phyloP scores from a whole-genome alignment of 2,888 invertebrate genomes.

The Drosophila pullipes region DNA sequence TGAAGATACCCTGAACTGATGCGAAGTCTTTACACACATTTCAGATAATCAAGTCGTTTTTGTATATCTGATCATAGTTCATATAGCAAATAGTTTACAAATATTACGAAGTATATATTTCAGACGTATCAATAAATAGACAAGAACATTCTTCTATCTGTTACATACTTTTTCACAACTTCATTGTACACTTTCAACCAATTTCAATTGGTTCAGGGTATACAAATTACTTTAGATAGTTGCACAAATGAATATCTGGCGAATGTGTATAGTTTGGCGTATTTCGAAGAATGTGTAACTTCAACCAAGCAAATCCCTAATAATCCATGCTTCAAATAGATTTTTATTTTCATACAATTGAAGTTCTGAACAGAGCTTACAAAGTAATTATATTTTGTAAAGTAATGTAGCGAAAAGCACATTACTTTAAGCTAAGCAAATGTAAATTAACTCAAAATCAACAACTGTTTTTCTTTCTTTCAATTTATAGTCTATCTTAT shows the following conservation, averaged over 20 bases:
- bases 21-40: fast-evolving
- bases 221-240: not conserved
- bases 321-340: not conserved
- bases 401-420: conserved; percentile 13
- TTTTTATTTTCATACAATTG: conserved; percentile 9
- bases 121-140: no score
- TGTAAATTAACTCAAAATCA: not conserved
- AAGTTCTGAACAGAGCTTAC: not conserved
- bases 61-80: no score
- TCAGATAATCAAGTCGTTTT: no score
- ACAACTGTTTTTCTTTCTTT: not conserved
- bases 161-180: not conserved
- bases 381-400: not conserved
- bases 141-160: not conserved
- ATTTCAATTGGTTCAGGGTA: not conserved
- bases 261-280: conserved; percentile 7
- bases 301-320: not conserved
- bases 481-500: not conserved
- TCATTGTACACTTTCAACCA: not conserved
- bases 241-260: not conserved
- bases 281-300: conserved; percentile 1
- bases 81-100: not conserved
- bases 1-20: not conserved
- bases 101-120: no score
- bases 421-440: not conserved